phyloP scores from a whole-genome alignment of 2,888 invertebrate species.

The Microctonus hyperodae region DNA sequence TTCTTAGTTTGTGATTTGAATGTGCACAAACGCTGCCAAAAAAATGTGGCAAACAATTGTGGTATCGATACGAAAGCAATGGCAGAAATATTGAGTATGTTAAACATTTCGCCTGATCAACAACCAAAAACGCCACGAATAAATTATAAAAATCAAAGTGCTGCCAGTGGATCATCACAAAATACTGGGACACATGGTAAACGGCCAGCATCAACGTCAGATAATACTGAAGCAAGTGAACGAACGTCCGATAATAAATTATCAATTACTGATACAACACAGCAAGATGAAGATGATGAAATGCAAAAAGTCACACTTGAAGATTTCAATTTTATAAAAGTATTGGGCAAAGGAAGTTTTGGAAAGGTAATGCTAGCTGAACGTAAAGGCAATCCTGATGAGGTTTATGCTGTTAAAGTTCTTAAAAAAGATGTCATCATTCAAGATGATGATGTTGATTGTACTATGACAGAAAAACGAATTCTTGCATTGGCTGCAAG shows the following conservation, averaged over 20 bases:
- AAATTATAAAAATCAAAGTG: constrained; percentile 48
- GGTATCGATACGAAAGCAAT: constrained; percentile 97
- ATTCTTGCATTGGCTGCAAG: constrained; percentile 96
- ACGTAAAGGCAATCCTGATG: constrained; percentile 84
- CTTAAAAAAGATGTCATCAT: constrained; percentile 98
- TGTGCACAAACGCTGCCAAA: constrained; percentile 98
- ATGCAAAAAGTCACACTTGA: constrained; percentile 66
- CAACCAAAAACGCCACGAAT: constrained; percentile 66
- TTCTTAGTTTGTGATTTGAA: constrained; percentile 89
- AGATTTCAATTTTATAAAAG: constrained; percentile 98
- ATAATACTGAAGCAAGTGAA: constrained; percentile 42
- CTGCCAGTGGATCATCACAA: constrained; percentile 28
- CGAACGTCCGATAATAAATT: constrained; percentile 27
- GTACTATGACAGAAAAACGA: constrained; percentile 98
- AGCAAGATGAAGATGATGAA: constrained; percentile 42
- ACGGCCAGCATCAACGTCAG: constrained; percentile 41
- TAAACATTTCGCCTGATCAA: constrained; percentile 92
- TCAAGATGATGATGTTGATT: constrained; percentile 99
- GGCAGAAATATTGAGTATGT: constrained; percentile 90
- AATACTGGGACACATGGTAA: constrained; percentile 2
- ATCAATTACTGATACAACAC: constrained; percentile 26
- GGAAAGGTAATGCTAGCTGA: constrained; percentile 99
- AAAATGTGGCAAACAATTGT: constrained; percentile 99
- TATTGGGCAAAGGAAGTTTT: constrained; percentile 98
- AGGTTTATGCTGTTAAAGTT: constrained; percentile 88